Base-by-base conservation (phyloP, 2,113 vertebrate genomes). In the Tragulus kanchil region DNA sequence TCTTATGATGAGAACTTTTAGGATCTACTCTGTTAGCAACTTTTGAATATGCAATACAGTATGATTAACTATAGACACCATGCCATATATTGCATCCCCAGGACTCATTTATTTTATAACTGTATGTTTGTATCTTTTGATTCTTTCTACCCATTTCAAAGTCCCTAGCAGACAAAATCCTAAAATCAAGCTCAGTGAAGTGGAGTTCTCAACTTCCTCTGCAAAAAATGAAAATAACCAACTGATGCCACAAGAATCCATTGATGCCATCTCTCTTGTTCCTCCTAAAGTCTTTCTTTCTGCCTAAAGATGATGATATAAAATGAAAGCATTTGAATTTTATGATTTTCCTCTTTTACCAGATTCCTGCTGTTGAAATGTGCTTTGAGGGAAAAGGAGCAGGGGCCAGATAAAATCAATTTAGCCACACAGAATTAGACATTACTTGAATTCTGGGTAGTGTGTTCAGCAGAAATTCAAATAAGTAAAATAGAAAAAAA, bases 401-500 rank as follows among this genome's bases (percentile, higher is more conserved):
- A 67, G 12, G 52, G 2, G 28, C 7, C 86, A 82, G 45, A 77
- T 81, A 85, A 81, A 11, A 71, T 88, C 19, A 56, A 62, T 3
- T 36, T 64, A 71, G 9, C 5, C 16, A 21, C 52, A 96, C 25
- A 36, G 23, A 89, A 83, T 73, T 79, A 93, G 25, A n/a, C 11
- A 85, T 45, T 50, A 16, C 64, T 92, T 86, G 82, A 95, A 93
- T 85, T 94, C 58, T 90, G 42, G 3, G 75, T 31, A 54, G 59
- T 81, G 7, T 79, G 67, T 5, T 91, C 69, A 89, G 73, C 75
- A 93, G 75, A 89, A 52, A 83, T 73, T n/a, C n/a, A 85, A 90
- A 83, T 73, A 94, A 90, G 48, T 45, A 85, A 82, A 65, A 67
- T 13, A 77, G 19, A 81, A 95, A 89, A 78, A 36, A 78, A 86